Evolutionary conservation across 2,113 vertebrate species (phyloP), one percentile per base, ranked within the genome.

Genomic region (Datnioides undecimradiatus): DNA sequence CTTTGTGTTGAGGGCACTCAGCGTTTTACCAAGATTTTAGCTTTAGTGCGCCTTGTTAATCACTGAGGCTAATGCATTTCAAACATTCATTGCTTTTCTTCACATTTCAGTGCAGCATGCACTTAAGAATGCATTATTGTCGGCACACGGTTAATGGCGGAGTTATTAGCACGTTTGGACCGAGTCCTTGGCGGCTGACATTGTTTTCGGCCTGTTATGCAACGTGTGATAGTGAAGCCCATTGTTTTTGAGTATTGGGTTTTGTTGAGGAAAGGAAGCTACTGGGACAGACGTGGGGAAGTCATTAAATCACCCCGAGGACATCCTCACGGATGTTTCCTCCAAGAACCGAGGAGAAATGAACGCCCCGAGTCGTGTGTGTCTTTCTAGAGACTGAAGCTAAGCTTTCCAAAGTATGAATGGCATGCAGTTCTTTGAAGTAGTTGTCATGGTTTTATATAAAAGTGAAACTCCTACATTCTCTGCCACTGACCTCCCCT

Each of bases 211-310:
- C 23, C 3, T 8, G 36, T 87, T 84, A 64, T 41, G 58, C 74
- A 83, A 88, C 41, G 14, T 54, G 34, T 59, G 63, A 88, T 77
- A 82, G 33, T 5, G 57, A 64, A 49, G 38, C 17, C 59, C 75
- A 87, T 91, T 92, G 88, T 90, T 87, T 75, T 59, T 2, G 40
- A 62, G 68, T 49, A 25, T 63, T 59, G 21, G 13, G 59, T 60
- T 45, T 46, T 69, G 63, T 80, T 43, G 40, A 76, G 65, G 52
- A 84, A 43, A 90, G 89, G 87, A 89, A 93, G 77, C 66, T 23
- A 2, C 17, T 68, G 43, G 13, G 62, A 23, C 31, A 62, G 52
- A 65, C 14, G 0, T 5, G 19, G 31, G 73, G 65, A 85, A 86
- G 84, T 85, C 73, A 29, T 65, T 65, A 59, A 75, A 70, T 63